Base-by-base conservation (phyloP, 2,888 invertebrate species). In the Chloroclystis v-ata region DNA sequence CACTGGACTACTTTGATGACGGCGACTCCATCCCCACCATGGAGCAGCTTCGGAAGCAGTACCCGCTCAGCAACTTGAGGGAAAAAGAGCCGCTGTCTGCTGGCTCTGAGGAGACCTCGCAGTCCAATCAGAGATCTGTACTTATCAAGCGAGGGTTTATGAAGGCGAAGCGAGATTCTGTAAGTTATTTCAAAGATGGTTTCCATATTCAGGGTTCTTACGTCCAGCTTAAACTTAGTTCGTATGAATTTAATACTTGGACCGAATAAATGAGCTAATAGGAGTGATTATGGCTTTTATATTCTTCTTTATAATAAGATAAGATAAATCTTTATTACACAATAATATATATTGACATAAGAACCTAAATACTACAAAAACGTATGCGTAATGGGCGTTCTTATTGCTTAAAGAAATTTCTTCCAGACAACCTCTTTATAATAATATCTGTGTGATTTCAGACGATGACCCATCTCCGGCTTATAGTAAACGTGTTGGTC, bases 401-500 rank as follows among this genome's bases (percentile, higher is more conserved):
- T n/a, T n/a, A n/a, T n/a, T n/a, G n/a, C n/a, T n/a, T n/a, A n/a
- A n/a, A n/a, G n/a, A n/a, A n/a, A n/a, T n/a, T n/a, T n/a, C n/a
- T n/a, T n/a, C n/a, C n/a, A n/a, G n/a, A n/a, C n/a, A n/a, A n/a
- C n/a, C n/a, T n/a, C n/a, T n/a, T n/a, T n/a, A n/a, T n/a, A n/a
- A n/a, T n/a, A 9, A 9, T 26, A 9, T 8, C 26, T 26, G 8
- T 2, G 1, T 28, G n/a, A 28, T 81, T 59, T 1, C 82, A 93
- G 91, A 95, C 95, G 0, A 82, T 95, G 72, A 95, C 95, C 0
- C 93, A 95, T 72, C 80, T 94, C 55, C 84, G 95, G 30, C 79
- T 96, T 49, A 80, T 89, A 12, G 95, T 95, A 6, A 95, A 95
- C 72, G 78, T 94, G 12, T 69, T 91, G 2, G 92, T 93, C 13